Evolutionary conservation across 1,140 invertebrate genomes (phyloP), one percentile per base, ranked within the genome.

Genomic region (Acromyrmex echinatior): DNA sequence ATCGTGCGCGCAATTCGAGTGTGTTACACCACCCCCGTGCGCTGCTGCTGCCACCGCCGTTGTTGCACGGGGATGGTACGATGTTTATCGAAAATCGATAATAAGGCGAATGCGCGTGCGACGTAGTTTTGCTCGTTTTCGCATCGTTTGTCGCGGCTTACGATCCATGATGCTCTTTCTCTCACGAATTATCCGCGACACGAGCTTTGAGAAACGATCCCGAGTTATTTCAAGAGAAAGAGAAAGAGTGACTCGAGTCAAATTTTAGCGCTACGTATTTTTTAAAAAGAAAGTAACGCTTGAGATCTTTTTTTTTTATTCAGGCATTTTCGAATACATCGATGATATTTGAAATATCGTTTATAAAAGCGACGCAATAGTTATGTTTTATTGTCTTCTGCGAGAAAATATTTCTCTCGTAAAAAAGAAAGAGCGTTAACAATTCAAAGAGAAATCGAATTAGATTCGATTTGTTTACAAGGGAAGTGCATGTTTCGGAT

Each of bases 1-100:
- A 25, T 53, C 35, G 21, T 51, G 66, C 51, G 35, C 51, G 60
- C 21, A 77, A 73, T 70, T 62, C 62, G 62, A 70, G 77, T 79
- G 65, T 82, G 62, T 60, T 79, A 78, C 51, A 70, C 66, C 39
- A 28, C 39, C 25, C 18, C 1, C 21, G 21, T 70, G 39, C 31
- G 21, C 45, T 25, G 21, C 66, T 9, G 39, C 39, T 28, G 39
- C 21, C 25, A 12, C 66, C 4, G 4, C 21, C 12, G n/a, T 18
- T 86, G 62, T 9, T n/a, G 35, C 28, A 65, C 16, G 21, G 16
- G 25, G 28, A 39, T 79, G 35, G 60, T 62, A 56, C 49, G 51
- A 86, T 86, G 77, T 86, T 79, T 86, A 86, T 86, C 73, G 84
- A 79, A 86, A 78, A 81, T 86, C 77, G 77, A 78, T 79, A 79